A percentile compares a stretch with the other conserved stretches of the same genome.
phyloP scores from a whole-genome alignment of 2,113 vertebrate genomes.

The Tautogolabrus adspersus region DNA sequence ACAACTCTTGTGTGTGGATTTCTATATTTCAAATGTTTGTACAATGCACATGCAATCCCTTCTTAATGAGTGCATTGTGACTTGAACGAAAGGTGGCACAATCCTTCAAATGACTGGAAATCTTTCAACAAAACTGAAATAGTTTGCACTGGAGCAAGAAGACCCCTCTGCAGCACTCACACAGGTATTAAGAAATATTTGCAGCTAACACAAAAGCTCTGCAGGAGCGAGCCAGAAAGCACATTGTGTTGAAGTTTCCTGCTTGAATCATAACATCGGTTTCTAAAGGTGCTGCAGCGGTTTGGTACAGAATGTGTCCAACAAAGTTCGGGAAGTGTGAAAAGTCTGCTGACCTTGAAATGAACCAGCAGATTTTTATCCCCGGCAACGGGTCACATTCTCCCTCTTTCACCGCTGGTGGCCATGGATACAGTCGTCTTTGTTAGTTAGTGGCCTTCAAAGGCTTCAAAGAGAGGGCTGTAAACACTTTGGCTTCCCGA shows the following conservation, averaged over 20 bases:
- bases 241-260: constrained; percentile 44
- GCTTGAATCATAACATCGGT: constrained; percentile 26
- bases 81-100: background rate
- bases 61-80: constrained; percentile 4
- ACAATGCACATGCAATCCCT: background rate
- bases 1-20: too few relatives aligned
- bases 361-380: constrained; percentile 72
- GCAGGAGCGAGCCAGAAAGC: constrained; percentile 35
- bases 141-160: constrained; percentile 25
- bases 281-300: constrained; percentile 15
- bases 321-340: constrained; percentile 46
- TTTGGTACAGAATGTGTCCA: constrained; percentile 17
- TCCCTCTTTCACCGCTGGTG: constrained; percentile 71
- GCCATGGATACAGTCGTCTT: constrained; percentile 78
- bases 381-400: constrained; percentile 69
- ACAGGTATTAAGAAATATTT: constrained; percentile 27
- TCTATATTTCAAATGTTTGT: background rate
- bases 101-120: constrained; percentile 40
- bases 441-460: constrained; percentile 70
- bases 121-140: constrained; percentile 27
- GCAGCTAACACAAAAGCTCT: constrained; percentile 15
- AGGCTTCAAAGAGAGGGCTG: constrained; percentile 77
- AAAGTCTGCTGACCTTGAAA: constrained; percentile 76
- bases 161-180: background rate
- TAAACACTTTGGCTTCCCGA: constrained; percentile 62